These are phyloP conservation scores for Hemistola chrysoprasaria DNA, from an alignment of 2,888 invertebrate species.

Conservation along the genomic window DNA sequence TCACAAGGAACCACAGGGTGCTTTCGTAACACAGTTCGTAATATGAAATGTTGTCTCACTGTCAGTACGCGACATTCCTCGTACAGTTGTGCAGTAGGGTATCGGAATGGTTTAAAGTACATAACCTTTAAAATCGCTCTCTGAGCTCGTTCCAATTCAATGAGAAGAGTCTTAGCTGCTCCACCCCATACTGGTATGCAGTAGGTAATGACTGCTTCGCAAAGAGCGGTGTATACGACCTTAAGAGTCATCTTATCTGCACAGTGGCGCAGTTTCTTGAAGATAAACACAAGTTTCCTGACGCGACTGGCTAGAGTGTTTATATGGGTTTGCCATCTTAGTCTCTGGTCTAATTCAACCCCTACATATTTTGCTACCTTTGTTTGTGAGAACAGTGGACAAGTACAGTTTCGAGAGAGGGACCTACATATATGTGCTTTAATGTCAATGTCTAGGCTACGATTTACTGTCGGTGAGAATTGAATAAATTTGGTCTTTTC, in stretches of 20 bases:
- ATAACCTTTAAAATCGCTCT: conserved; percentile 3
- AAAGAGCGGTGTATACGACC: background rate
- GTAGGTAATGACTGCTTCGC: conserved; percentile 5
- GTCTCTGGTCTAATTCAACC: conserved; percentile 1
- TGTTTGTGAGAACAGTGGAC: background rate
- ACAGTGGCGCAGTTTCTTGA: conserved; percentile 3
- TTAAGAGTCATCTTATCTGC: background rate
- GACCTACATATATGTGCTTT: conserved; percentile 5
- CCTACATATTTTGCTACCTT: conserved; percentile 7
- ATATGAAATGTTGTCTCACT: conserved; percentile 9
- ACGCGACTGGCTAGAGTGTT: background rate
- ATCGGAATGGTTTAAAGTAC: background rate
- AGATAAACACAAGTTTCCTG: conserved; percentile 8
- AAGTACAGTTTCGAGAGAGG: background rate
- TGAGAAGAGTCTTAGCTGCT: background rate
- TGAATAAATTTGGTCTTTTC: conserved; percentile 12
- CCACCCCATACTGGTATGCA: conserved; percentile 12
- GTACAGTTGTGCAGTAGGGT: conserved; percentile 2
- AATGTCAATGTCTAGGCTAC: background rate
- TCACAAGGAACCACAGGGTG: too few species aligned
- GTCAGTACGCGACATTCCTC: conserved; percentile 1
- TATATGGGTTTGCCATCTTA: background rate
- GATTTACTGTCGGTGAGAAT: conserved; percentile 6
- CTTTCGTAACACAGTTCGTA: too few species aligned
- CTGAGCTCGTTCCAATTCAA: conserved; percentile 4